Evolutionary conservation across 1,140 invertebrate species (phyloP), one percentile per base, ranked within the genome.

Genomic region (Brachionus asplanchnoidis): DNA sequence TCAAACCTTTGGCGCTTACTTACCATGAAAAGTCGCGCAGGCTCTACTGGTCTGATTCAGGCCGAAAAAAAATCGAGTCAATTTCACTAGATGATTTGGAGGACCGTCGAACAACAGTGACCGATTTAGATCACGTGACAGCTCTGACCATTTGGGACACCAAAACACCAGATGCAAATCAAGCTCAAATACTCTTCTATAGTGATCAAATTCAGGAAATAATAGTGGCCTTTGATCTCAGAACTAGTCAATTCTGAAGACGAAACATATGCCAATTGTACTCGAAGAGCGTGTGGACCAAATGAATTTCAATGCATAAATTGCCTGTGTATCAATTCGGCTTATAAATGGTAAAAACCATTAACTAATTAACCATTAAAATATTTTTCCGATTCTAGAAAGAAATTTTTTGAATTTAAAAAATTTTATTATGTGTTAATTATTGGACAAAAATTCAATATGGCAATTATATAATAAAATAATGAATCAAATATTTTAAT

Each of bases 291-390:
- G 87, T 99, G 97, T 87, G 97, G 96, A 0, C 91, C 91, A 20
- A 94, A 95, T 0, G 97, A 99, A 89, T 97, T 97, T 89, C 92
- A 94, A 70, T 88, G 88, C 85, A 80, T 53, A 3, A 86, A 86
- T 68, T 87, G 86, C 5, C 85, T 86, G n/a, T 98, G 96, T 88
- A 97, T 99, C 84, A 93, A 93, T 85, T 94, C 95, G 87, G 95
- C 95, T 95, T 89, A 96, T 0, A 75, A 75, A 75, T 75, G 70
- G 70, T 75, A 44, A 70, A 9, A 36, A 12, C 4, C 4, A 9
- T 14, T 40, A 36, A 12, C 40, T 40, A 36, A 11, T 17, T 17
- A n/a, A n/a, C n/a, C n/a, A n/a, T n/a, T n/a, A n/a, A n/a, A n/a
- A n/a, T n/a, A n/a, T 28, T 28, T 28, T 28, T 28, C 28, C 28